Conservation (phyloP, 2,113 vertebrate genomes). For the Amazona vittata region DNA sequence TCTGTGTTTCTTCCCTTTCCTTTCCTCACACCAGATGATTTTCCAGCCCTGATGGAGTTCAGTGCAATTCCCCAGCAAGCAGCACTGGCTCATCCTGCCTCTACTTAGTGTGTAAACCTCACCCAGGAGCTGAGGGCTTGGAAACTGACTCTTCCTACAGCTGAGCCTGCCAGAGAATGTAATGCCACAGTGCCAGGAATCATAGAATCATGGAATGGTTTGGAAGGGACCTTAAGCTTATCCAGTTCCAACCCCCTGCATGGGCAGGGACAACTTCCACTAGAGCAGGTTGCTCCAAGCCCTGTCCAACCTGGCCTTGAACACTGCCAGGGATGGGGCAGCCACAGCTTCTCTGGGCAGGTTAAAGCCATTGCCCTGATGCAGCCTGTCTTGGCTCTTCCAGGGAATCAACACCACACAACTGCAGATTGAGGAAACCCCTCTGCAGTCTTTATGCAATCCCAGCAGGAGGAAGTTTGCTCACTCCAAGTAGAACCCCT, state of each 20-base stretch:
- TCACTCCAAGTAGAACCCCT: background rate
- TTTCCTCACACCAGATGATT: background rate
- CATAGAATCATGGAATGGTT: background rate
- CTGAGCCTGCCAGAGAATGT: background rate
- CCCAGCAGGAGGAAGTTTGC: background rate
- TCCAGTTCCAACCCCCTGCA: background rate
- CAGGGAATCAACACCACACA: fast-evolving
- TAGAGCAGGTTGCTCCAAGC: background rate
- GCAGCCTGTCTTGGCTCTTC: background rate
- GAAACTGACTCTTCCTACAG: background rate
- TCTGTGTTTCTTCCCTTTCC: background rate
- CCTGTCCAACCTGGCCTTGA: background rate
- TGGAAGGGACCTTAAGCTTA: background rate
- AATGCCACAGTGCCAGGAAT: background rate
- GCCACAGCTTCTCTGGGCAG: background rate
- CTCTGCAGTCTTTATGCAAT: background rate
- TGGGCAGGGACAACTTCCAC: background rate
- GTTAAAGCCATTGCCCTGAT: background rate
- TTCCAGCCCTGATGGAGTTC: background rate
- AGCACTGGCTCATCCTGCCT: background rate
- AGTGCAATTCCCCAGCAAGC: background rate
- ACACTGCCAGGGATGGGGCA: background rate
- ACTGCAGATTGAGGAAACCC: background rate
- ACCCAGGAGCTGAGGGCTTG: background rate
- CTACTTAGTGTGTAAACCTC: background rate